A percentile compares a stretch with the other conserved stretches of the same genome.
phyloP scores from a whole-genome alignment of 2,113 vertebrate genomes.

The Apistogramma diplotaenia region DNA sequence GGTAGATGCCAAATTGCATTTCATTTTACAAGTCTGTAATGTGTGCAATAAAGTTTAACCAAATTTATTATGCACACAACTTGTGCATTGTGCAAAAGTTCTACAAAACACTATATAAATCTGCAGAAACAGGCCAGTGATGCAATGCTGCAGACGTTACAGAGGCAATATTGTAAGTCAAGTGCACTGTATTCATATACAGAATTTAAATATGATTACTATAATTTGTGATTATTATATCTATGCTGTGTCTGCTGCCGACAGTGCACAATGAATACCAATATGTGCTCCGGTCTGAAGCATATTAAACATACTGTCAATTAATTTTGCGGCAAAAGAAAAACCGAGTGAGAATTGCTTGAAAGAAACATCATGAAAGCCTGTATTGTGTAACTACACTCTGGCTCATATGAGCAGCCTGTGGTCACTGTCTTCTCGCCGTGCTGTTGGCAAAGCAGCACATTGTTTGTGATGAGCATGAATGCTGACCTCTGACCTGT shows the following conservation, averaged over 20 bases:
- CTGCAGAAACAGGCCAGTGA: not conserved
- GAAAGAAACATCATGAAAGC: not conserved
- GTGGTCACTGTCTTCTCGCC: conserved; percentile 70
- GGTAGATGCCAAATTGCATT: not conserved
- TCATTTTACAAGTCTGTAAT: not conserved
- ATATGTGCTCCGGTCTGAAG: not conserved
- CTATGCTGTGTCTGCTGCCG: not conserved
- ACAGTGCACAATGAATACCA: not conserved
- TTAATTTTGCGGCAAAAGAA: not conserved
- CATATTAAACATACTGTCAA: not conserved
- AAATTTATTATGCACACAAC: not conserved
- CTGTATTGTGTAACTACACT: conserved; percentile 34
- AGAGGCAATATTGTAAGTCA: not conserved
- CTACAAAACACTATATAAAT: not conserved
- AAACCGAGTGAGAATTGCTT: not conserved
- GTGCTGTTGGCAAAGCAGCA: conserved; percentile 79
- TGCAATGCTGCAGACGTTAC: not conserved
- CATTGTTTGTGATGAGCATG: conserved; percentile 91
- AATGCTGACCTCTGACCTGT: conserved; percentile 88
- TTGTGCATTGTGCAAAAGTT: not conserved
- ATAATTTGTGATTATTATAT: not conserved
- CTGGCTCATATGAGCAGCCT: conserved; percentile 61
- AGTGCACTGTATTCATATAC: not conserved
- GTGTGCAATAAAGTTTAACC: not conserved
- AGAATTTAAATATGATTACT: not conserved